Base-by-base conservation (phyloP, 2,888 invertebrate species). In the Eurytoma adleriae region DNA sequence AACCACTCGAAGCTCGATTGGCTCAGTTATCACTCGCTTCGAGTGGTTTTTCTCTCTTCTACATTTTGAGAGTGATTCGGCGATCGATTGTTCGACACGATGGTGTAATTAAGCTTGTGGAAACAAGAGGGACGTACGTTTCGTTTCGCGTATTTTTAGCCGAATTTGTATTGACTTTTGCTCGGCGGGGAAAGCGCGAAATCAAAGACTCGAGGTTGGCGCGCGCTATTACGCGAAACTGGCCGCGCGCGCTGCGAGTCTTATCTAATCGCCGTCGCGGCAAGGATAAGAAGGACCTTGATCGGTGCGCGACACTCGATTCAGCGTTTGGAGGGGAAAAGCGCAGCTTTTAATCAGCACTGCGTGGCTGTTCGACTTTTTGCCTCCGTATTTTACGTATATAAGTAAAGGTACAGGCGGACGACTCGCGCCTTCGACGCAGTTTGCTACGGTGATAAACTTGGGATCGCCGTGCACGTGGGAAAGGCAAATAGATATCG, bases 241-340 rank as follows among this genome's bases (percentile, higher is more conserved):
- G 50, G 70, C 71, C 64, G 66, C 70, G 64, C 27, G 12, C n/a
- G n/a, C n/a, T n/a, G 7, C 40, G 83, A 85, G 14, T 84, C 86
- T 89, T 89, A 89, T 89, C 89, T 89, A 89, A 89, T 89, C 89
- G 86, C 84, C 79, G 83, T 85, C 85, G 85, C 86, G 88, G 30
- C 59, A 85, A 87, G 89, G 89, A 88, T 90, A 90, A 88, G 87
- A 84, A 86, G 87, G 87, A 87, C 89, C 90, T 90, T 90, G 89
- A 90, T 90, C 89, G 86, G 84, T 30, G 83, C 81, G 83, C 85
- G 84, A 85, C 86, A 85, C 84, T 84, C 85, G 84, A 85, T 87
- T 85, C 85, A n/a, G 86, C 86, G 85, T 14, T 0, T 1, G 57
- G 61, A 50, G 27, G 40, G 16, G 56, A 71, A 40, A 50, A 57